These are phyloP conservation scores for Aplocera efformata DNA, from an alignment of 2,888 invertebrate species.

Conservation along the genomic window DNA sequence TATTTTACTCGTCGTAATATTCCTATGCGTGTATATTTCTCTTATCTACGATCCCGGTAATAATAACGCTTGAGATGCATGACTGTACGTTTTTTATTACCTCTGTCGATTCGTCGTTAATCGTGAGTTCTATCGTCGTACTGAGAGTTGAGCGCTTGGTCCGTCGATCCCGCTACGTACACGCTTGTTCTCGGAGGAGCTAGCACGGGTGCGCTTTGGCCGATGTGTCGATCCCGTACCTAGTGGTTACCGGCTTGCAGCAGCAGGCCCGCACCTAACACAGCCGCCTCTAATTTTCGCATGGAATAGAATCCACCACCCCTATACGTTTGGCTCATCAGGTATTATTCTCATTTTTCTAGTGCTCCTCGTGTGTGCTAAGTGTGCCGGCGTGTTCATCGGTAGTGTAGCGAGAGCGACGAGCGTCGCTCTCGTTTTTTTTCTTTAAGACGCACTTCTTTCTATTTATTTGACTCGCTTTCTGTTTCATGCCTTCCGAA, in stretches of 20 bases:
- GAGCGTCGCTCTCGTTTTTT: conserved; percentile 56
- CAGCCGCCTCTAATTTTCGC: conserved; percentile 79
- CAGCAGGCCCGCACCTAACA: conserved; percentile 77
- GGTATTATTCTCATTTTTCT: conserved; percentile 77
- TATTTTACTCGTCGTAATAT: conserved; percentile 75
- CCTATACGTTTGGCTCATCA: conserved; percentile 80
- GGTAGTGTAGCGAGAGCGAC: conserved; percentile 61
- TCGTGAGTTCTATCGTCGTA: conserved; percentile 70
- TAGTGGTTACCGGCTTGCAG: conserved; percentile 73
- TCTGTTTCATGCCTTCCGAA: conserved; percentile 81
- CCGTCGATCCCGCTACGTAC: conserved; percentile 78
- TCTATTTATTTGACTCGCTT: conserved; percentile 77
- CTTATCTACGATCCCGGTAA: conserved; percentile 87
- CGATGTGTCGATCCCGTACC: conserved; percentile 71
- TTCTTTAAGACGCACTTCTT: conserved; percentile 69
- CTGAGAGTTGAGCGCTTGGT: conserved; percentile 77
- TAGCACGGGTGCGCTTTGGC: conserved; percentile 77
- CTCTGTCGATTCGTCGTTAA: conserved; percentile 74
- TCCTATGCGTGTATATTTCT: conserved; percentile 80
- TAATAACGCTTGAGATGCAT: conserved; percentile 94
- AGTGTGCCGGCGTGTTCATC: conserved; percentile 70
- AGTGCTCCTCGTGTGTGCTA: conserved; percentile 75
- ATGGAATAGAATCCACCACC: conserved; percentile 79
- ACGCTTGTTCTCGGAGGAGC: conserved; percentile 75
- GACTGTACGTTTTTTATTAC: conserved; percentile 89